A percentile compares a stretch with the other conserved stretches of the same genome.
These are phyloP conservation scores for Drosophila malerkotliana DNA, from an alignment of 1,140 invertebrate species.

Conservation along the genomic window DNA sequence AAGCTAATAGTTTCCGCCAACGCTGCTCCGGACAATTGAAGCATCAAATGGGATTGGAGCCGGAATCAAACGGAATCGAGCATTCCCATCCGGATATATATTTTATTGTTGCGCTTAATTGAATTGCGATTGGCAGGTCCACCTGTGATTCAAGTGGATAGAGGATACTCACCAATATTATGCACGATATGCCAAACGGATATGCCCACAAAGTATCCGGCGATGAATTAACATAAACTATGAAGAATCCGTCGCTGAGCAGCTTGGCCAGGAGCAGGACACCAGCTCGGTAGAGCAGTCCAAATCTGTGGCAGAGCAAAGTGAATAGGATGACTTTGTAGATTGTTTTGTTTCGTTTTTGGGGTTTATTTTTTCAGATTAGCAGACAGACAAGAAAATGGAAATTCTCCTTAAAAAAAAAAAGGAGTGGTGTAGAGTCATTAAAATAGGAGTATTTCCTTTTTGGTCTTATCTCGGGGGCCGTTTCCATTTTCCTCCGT, in stretches of 20 bases:
- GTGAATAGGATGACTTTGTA: neutral
- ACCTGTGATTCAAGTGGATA: constrained; percentile 6
- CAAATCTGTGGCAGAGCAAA: constrained; percentile 83
- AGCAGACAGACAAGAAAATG: constrained; percentile 17
- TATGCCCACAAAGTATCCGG: constrained; percentile 86
- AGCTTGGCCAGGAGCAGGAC: constrained; percentile 86
- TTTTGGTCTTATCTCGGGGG: constrained; percentile 10
- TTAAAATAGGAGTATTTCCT: constrained; percentile 25
- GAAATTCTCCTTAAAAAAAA: neutral
- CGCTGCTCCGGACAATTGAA: constrained; percentile 9
- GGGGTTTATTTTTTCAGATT: constrained; percentile 16
- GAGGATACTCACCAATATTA: constrained; percentile 85
- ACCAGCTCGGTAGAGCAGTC: constrained; percentile 86
- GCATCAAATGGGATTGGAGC: constrained; percentile 25
- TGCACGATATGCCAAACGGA: constrained; percentile 86
- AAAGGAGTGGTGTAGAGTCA: constrained; percentile 7
- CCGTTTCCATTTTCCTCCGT: neutral
- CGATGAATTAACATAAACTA: constrained; percentile 86
- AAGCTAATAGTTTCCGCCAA: constrained; percentile 59
- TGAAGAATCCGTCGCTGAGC: constrained; percentile 86
- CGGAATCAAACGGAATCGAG: constrained; percentile 29
- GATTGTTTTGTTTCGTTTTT: constrained; percentile 34
- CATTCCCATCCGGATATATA: constrained; percentile 3
- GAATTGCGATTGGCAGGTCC: constrained; percentile 33
- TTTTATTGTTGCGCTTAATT: constrained; percentile 46